phyloP scores from a whole-genome alignment of 2,797 vertebrate species.

The Cynopterus sphinx region DNA sequence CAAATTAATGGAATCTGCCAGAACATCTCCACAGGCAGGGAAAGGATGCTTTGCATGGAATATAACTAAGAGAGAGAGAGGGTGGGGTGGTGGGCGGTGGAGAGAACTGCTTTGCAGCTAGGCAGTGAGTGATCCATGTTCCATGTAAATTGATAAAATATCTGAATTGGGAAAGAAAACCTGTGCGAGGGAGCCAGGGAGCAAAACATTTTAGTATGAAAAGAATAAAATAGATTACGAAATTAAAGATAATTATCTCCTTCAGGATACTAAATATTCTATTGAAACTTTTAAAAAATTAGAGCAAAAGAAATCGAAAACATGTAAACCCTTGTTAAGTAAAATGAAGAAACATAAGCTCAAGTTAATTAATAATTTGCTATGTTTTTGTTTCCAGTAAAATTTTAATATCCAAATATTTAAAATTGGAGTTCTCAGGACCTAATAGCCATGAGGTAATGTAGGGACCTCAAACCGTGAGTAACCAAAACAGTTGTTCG shows the following conservation, averaged over 20 bases:
- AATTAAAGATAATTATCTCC: neutral
- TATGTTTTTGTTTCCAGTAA: neutral
- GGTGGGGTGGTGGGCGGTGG: too few species aligned
- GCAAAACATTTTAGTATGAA: neutral
- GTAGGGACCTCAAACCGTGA: neutral
- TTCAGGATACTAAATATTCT: neutral
- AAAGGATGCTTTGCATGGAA: neutral
- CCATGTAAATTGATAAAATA: neutral
- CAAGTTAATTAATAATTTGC: neutral
- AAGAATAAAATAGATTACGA: neutral
- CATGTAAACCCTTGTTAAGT: neutral
- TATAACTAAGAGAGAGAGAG: neutral
- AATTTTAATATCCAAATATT: neutral
- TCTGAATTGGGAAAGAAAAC: neutral
- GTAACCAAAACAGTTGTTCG: neutral
- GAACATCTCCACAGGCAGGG: neutral
- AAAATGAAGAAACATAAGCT: neutral
- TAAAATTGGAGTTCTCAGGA: neutral
- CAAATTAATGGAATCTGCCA: neutral
- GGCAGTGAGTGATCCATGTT: neutral
- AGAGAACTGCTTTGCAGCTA: neutral
- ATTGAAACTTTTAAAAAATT: neutral
- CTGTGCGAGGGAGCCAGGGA: neutral
- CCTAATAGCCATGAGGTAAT: neutral
- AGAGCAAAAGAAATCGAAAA: neutral